Percentiles rank a stretch among this genome's conserved stretches.
Conservation (phyloP, 2,113 vertebrate species). For the Pholis gunnellus region DNA sequence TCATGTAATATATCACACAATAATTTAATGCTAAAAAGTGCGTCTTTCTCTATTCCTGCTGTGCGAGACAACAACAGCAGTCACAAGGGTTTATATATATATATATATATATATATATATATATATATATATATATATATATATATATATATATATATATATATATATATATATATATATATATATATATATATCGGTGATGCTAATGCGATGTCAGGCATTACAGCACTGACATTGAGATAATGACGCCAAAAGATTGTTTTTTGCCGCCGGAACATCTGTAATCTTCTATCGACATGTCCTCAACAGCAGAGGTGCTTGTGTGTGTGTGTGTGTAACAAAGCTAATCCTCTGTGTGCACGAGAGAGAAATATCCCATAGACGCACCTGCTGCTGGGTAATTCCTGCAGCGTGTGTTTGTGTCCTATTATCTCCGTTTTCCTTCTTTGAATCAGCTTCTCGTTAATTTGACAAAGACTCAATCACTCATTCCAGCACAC, state of each 20-base stretch:
- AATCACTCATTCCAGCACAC: conserved; percentile 16
- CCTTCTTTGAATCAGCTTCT: conserved; percentile 31
- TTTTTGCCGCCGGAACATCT: conserved; percentile 45
- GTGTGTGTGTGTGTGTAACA: conserved; percentile 41
- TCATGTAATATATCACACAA: conserved; percentile 49
- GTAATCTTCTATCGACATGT: conserved; percentile 35
- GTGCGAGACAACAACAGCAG: not conserved
- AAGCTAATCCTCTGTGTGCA: conserved; percentile 60
- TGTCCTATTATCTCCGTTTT: conserved; percentile 22
- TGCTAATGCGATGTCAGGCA: conserved; percentile 43
- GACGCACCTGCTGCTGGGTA: conserved; percentile 62
- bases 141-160: no score
- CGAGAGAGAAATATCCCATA: conserved; percentile 46
- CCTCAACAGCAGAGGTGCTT: conserved; percentile 26
- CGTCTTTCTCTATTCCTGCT: not conserved
- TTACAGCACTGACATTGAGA: conserved; percentile 24
- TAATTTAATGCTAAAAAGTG: conserved; percentile 1
- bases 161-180: no score
- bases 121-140: no score
- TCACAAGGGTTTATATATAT: not conserved
- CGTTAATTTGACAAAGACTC: conserved; percentile 42
- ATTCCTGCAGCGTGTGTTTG: conserved; percentile 46
- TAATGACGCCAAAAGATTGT: conserved; percentile 34
- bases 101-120: no score
- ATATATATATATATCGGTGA: no score